Conservation (phyloP, 2,797 vertebrate species). For the Amphiprion clarkii region DNA sequence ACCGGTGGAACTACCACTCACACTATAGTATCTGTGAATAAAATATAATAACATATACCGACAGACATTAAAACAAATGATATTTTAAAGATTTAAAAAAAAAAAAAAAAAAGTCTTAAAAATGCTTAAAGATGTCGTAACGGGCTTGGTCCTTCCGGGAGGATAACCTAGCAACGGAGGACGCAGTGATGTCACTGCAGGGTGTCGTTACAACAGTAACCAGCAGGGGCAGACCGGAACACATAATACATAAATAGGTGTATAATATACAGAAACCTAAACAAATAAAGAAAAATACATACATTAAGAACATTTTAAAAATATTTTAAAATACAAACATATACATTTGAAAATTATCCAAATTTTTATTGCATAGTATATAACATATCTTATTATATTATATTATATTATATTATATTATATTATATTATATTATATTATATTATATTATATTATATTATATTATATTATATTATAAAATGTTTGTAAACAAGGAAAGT, state of each 20-base stretch:
- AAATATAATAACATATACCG: neutral
- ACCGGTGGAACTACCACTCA: slow-evolving; percentile 51
- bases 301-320: no score
- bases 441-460: no score
- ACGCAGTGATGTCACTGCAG: slow-evolving; percentile 70
- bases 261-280: no score
- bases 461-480: no score
- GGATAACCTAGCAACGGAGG: slow-evolving; percentile 83
- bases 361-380: no score
- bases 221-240: slow-evolving; percentile 42
- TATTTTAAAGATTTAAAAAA: rapidly evolving
- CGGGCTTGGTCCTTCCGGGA: slow-evolving; percentile 64
- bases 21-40: slow-evolving; percentile 38
- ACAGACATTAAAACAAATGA: neutral
- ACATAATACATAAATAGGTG: no score
- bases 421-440: no score
- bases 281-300: no score
- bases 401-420: no score
- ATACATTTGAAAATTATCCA: neutral
- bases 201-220: rapidly evolving
- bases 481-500: no score
- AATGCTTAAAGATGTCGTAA: slow-evolving; percentile 22
- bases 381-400: no score
- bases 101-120: neutral
- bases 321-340: no score